These are phyloP conservation scores for Erethizon dorsatum DNA, from an alignment of 2,797 vertebrate genomes.

Conservation along the genomic window DNA sequence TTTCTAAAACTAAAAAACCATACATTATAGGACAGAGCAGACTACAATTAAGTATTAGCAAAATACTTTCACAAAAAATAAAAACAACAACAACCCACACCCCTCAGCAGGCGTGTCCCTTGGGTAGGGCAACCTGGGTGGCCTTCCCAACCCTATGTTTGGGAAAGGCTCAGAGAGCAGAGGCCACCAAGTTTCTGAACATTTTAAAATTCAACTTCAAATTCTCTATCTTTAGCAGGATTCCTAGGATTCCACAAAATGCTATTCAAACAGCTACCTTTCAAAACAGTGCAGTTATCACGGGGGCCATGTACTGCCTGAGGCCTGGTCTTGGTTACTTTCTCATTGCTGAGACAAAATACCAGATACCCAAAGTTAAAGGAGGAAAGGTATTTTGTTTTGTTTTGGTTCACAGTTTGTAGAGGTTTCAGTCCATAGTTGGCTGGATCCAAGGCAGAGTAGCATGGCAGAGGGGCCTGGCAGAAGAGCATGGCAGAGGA, in stretches of 20 bases:
- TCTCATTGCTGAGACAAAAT: neutral
- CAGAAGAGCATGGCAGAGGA: neutral
- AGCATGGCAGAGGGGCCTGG: neutral
- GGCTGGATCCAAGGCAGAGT: neutral
- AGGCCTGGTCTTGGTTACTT: neutral
- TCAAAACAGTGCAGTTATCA: neutral
- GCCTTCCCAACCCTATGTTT: neutral
- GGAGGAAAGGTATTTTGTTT: neutral
- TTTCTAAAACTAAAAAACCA: no score
- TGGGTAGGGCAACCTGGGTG: neutral
- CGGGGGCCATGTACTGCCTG: neutral
- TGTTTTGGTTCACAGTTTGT: neutral
- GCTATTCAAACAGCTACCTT: neutral
- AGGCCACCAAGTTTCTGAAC: neutral
- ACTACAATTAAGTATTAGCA: no score
- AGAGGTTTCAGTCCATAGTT: neutral
- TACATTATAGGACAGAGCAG: no score
- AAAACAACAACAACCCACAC: no score
- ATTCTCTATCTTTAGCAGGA: neutral
- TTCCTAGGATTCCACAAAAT: neutral
- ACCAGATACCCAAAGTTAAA: neutral
- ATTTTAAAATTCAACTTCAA: slow-evolving; percentile 17
- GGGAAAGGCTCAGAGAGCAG: neutral
- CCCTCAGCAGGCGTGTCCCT: neutral
- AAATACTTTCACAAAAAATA: no score